phyloP scores from a whole-genome alignment of 1,140 invertebrate species.

The Aphis gossypii region DNA sequence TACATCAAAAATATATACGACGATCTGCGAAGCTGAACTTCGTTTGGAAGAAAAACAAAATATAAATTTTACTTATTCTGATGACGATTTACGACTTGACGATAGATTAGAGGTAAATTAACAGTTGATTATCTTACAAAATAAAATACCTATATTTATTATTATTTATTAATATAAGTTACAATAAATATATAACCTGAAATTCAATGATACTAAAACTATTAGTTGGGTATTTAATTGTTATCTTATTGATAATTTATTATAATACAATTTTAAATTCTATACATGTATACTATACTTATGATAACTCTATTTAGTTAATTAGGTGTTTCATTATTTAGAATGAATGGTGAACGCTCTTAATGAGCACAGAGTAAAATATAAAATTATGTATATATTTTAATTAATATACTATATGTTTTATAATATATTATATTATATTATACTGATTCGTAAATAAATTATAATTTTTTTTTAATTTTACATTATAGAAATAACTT shows the following conservation, averaged over 20 bases:
- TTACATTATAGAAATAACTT: no score
- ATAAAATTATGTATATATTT: neutral
- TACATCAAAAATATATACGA: constrained; percentile 43
- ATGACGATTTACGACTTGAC: neutral
- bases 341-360: neutral
- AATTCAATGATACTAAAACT: neutral
- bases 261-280: no score
- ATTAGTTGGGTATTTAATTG: no score
- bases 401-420: neutral
- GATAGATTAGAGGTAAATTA: constrained; percentile 37
- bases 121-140: neutral
- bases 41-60: constrained; percentile 40
- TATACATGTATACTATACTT: neutral
- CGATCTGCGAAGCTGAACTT: constrained; percentile 1
- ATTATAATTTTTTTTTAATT: neutral
- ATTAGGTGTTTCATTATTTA: neutral
- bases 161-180: neutral
- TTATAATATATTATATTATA: neutral
- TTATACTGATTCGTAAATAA: neutral
- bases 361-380: neutral
- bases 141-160: neutral
- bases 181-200: neutral
- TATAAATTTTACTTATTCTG: neutral
- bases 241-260: no score
- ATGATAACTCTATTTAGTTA: neutral